These are phyloP conservation scores for Hyles euphorbiae DNA, from an alignment of 1,140 invertebrate species.

Conservation along the genomic window DNA sequence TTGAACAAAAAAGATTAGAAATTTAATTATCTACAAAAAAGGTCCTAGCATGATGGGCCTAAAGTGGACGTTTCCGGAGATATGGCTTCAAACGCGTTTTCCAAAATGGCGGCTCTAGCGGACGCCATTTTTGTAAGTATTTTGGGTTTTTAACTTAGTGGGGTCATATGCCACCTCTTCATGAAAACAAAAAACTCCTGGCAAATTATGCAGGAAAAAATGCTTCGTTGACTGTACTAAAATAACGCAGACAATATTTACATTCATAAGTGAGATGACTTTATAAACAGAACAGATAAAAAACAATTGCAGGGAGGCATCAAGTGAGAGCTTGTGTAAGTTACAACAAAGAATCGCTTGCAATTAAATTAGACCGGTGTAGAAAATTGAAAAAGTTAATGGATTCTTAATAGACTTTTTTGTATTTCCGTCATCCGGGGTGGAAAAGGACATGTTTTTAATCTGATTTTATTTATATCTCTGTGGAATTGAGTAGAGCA, in stretches of 20 bases:
- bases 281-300: not conserved
- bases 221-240: too few species aligned
- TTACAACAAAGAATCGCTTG: constrained; percentile 18
- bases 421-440: constrained; percentile 7
- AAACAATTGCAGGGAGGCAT: not conserved
- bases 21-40: too few species aligned
- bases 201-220: too few species aligned
- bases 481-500: constrained; percentile 15
- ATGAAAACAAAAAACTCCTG: too few species aligned
- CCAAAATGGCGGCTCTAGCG: too few species aligned
- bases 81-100: too few species aligned
- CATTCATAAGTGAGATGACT: not conserved
- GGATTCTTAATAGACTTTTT: constrained; percentile 29
- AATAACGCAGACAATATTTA: not conserved
- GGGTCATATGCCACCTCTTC: too few species aligned
- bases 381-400: constrained; percentile 32
- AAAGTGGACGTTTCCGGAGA: too few species aligned
- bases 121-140: too few species aligned
- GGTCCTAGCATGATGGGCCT: too few species aligned
- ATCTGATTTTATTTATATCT: constrained; percentile 5
- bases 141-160: too few species aligned
- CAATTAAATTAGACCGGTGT: constrained; percentile 29
- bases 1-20: too few species aligned
- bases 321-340: constrained; percentile 14
- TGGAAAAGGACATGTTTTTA: constrained; percentile 4